Conservation (phyloP, 2,113 vertebrate genomes). For the Channa argus region DNA sequence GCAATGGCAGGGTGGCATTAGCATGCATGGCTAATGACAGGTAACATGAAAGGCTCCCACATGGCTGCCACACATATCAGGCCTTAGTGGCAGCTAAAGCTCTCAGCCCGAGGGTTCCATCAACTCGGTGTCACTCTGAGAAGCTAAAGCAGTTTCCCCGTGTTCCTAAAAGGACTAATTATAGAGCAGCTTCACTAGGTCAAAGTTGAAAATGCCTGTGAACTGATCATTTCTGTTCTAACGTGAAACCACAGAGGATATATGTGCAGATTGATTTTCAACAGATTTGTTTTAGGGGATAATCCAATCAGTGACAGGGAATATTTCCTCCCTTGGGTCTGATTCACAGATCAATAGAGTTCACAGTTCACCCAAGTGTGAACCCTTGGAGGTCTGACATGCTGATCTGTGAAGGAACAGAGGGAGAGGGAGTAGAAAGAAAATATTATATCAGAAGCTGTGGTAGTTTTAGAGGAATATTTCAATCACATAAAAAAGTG, state of each 20-base stretch:
- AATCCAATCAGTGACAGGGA: conserved; percentile 38
- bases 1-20: conserved; percentile 29
- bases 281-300: conserved; percentile 43
- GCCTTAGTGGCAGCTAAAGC: conserved; percentile 32
- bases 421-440: not conserved
- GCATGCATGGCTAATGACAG: conserved; percentile 51
- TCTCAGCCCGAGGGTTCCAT: conserved; percentile 42
- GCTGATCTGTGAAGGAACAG: not conserved
- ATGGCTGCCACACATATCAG: conserved; percentile 12
- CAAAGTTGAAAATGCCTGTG: conserved; percentile 36
- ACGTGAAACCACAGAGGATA: not conserved
- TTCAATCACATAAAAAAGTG: conserved; percentile 3
- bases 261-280: conserved; percentile 44
- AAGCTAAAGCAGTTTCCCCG: conserved; percentile 40
- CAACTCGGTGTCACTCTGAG: conserved; percentile 40
- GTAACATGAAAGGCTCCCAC: conserved; percentile 55
- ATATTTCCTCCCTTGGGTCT: conserved; percentile 32
- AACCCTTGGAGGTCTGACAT: not conserved
- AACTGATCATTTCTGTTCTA: conserved; percentile 10
- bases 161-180: conserved; percentile 52
- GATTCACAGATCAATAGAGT: conserved; percentile 59
- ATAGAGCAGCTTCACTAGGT: conserved; percentile 52
- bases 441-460: not conserved
- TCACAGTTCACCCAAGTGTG: conserved; percentile 32
- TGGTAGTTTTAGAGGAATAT: not conserved